phyloP scores from a whole-genome alignment of 2,113 vertebrate species.

The Daboia siamensis region DNA sequence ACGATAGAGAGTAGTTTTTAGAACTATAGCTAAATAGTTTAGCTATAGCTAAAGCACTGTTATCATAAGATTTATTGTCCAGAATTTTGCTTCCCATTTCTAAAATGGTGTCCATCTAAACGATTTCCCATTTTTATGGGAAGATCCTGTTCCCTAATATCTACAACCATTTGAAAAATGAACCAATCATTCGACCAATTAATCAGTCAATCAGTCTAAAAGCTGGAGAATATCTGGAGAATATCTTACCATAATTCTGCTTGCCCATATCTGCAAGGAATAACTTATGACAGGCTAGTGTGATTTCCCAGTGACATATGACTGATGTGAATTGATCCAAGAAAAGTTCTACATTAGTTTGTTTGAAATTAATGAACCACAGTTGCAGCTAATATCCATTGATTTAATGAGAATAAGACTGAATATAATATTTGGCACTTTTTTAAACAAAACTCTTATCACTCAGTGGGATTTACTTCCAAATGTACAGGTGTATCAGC shows the following conservation, averaged over 20 bases:
- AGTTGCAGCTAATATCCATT: neutral
- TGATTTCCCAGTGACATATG: neutral
- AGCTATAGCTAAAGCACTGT: neutral
- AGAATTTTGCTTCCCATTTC: neutral
- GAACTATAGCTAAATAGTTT: neutral
- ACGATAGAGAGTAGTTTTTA: neutral
- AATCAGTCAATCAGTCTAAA: neutral
- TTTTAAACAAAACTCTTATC: neutral
- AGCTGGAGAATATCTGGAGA: neutral
- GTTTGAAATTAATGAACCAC: neutral
- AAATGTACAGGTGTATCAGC: neutral
- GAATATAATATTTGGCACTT: neutral
- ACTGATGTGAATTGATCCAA: neutral
- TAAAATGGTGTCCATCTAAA: neutral
- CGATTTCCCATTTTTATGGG: constrained; percentile 6
- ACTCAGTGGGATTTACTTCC: neutral
- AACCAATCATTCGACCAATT: neutral
- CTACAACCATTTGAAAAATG: neutral
- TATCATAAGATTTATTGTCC: neutral
- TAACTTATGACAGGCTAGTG: neutral
- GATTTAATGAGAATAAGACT: neutral
- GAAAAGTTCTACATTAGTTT: neutral
- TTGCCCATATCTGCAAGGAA: neutral
- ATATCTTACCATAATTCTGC: neutral
- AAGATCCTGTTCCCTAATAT: neutral